phyloP scores from a whole-genome alignment of 2,113 vertebrate species.

The Grus americana region DNA sequence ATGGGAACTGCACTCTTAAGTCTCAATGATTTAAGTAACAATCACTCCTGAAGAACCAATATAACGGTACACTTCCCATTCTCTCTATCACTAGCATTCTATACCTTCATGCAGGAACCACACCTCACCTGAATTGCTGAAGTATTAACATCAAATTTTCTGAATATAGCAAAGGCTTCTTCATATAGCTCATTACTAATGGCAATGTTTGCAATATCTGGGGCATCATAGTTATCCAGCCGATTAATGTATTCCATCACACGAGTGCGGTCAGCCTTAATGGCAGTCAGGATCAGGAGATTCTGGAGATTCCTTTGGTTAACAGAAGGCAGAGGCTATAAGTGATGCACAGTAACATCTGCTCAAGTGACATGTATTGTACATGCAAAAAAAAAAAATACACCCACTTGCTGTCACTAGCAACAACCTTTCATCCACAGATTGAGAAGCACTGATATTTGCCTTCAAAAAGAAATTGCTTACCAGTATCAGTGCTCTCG shows the following conservation, averaged over 20 bases:
- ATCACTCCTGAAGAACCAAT: not conserved
- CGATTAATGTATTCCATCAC: conserved; percentile 94
- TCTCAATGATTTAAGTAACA: not conserved
- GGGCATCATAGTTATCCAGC: conserved; percentile 91
- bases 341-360: not conserved
- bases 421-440: not conserved
- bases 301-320: conserved; percentile 90
- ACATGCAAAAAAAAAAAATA: not conserved
- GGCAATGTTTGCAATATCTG: conserved; percentile 90
- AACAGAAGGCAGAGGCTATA: conserved; percentile 16
- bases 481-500: not conserved
- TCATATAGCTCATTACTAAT: conserved; percentile 91
- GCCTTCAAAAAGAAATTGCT: not conserved
- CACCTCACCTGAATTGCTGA: conserved; percentile 87
- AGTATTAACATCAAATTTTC: conserved; percentile 92
- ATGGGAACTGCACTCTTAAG: not conserved
- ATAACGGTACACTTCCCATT: not conserved
- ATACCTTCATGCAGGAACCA: not conserved
- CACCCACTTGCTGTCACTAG: not conserved
- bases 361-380: not conserved
- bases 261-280: conserved; percentile 88
- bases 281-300: conserved; percentile 90
- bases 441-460: not conserved
- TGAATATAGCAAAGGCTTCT: conserved; percentile 91
- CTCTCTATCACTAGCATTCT: not conserved